Evolutionary conservation across 2,888 invertebrate species (phyloP).

Genomic region (Plutella xylostella): DNA sequence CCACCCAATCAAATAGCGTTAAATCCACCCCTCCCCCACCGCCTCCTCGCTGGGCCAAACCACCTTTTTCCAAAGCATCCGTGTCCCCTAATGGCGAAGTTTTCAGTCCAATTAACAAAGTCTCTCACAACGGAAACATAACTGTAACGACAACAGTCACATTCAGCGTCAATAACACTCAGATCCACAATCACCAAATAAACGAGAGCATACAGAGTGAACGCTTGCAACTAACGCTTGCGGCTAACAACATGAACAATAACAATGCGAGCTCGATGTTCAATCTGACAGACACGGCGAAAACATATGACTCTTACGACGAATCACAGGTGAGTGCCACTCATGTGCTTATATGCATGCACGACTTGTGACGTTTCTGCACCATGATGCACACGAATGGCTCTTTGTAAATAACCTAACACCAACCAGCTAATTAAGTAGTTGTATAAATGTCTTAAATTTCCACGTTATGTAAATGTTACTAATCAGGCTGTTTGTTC

Average conservation of each 20-base stretch:
- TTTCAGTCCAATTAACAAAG: slow-evolving; percentile 58
- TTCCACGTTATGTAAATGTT: slow-evolving; percentile 15
- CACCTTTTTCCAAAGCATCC: slow-evolving; percentile 67
- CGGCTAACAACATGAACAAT: slow-evolving; percentile 60
- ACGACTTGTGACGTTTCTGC: too few relatives aligned
- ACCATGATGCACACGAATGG: slow-evolving; percentile 34
- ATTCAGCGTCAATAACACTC: slow-evolving; percentile 77
- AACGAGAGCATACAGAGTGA: slow-evolving; percentile 59
- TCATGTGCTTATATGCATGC: not conserved
- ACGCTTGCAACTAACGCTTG: slow-evolving; percentile 65
- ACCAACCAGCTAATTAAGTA: slow-evolving; percentile 25
- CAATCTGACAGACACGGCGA: slow-evolving; percentile 41
- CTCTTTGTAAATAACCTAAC: slow-evolving; percentile 23
- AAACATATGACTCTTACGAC: slow-evolving; percentile 45
- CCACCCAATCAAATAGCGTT: slow-evolving; percentile 37
- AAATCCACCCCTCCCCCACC: slow-evolving; percentile 83
- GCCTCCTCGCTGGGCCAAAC: slow-evolving; percentile 88
- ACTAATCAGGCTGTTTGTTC: slow-evolving; percentile 36
- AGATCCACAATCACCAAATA: slow-evolving; percentile 65
- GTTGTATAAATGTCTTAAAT: slow-evolving; percentile 17
- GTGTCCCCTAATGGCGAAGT: slow-evolving; percentile 52
- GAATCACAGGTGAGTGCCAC: slow-evolving; percentile 55
- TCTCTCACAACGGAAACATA: slow-evolving; percentile 76
- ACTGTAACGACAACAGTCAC: slow-evolving; percentile 90
- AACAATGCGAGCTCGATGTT: slow-evolving; percentile 47